A percentile compares a stretch with the other conserved stretches of the same genome.
Conservation (phyloP, 2,113 vertebrate genomes). For the Rhabdornis inornatus region DNA sequence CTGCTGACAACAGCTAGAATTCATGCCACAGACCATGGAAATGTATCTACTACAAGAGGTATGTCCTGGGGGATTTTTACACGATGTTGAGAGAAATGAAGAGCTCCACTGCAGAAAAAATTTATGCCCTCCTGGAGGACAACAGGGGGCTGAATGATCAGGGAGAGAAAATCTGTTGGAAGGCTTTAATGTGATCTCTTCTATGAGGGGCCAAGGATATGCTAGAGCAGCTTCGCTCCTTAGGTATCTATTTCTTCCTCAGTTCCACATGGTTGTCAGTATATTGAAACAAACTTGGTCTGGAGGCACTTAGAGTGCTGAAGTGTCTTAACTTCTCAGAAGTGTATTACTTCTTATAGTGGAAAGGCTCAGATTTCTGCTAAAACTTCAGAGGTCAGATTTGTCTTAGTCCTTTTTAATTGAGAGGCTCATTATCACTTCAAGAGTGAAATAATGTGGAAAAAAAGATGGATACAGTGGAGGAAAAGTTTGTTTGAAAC, state of each 20-base stretch:
- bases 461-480: neutral
- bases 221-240: neutral
- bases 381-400: neutral
- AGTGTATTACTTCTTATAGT: neutral
- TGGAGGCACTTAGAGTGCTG: neutral
- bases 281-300: neutral
- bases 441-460: neutral
- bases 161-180: neutral
- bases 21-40: neutral
- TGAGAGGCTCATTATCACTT: neutral
- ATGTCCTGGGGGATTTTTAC: neutral
- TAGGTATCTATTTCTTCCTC: neutral
- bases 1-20: neutral
- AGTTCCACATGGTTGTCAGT: neutral
- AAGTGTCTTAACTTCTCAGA: neutral
- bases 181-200: neutral
- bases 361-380: neutral
- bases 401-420: neutral
- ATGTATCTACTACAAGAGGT: neutral
- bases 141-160: neutral
- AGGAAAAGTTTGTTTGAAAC: neutral
- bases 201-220: neutral
- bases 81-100: neutral
- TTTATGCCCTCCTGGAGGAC: neutral
- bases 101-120: neutral